A percentile compares a stretch with the other conserved stretches of the same genome.
Evolutionary conservation across 2,888 invertebrate species (phyloP).

Genomic region (Orthosia gracilis): DNA sequence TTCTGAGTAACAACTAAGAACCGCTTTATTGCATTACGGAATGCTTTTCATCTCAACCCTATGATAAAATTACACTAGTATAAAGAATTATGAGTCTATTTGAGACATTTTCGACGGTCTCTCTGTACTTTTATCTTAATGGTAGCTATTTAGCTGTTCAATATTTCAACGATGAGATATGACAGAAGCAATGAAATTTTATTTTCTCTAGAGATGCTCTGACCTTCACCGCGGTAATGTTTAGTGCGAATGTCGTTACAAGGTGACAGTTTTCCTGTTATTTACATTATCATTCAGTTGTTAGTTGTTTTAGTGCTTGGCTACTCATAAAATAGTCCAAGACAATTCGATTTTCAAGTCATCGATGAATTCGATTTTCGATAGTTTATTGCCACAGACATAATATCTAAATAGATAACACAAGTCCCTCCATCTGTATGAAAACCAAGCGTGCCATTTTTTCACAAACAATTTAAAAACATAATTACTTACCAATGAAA

Average conservation of each 20-base stretch:
- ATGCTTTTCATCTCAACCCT: constrained; percentile 81
- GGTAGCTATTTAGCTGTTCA: constrained; percentile 74
- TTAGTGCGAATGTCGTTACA: constrained; percentile 40
- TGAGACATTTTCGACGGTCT: constrained; percentile 72
- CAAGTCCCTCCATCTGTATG: too few species aligned
- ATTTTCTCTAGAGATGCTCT: constrained; percentile 42
- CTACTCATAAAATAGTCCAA: not conserved
- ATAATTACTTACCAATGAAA: too few species aligned
- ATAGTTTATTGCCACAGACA: too few species aligned
- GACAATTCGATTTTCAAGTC: not conserved
- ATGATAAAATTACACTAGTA: constrained; percentile 79
- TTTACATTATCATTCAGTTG: too few species aligned
- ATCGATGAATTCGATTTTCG: not conserved
- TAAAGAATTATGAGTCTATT: constrained; percentile 78
- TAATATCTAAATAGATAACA: too few species aligned
- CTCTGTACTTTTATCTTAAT: constrained; percentile 76
- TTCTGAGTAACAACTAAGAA: constrained; percentile 79
- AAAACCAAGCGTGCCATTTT: too few species aligned
- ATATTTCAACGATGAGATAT: constrained; percentile 76
- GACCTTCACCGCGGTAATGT: constrained; percentile 56
- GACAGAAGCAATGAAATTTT: constrained; percentile 59
- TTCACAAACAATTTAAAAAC: too few species aligned
- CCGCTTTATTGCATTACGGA: constrained; percentile 84
- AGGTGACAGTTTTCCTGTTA: constrained; percentile 28
- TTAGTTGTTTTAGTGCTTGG: not conserved